Base-by-base conservation (phyloP, 2,113 vertebrate genomes). In the Perccottus glenii region DNA sequence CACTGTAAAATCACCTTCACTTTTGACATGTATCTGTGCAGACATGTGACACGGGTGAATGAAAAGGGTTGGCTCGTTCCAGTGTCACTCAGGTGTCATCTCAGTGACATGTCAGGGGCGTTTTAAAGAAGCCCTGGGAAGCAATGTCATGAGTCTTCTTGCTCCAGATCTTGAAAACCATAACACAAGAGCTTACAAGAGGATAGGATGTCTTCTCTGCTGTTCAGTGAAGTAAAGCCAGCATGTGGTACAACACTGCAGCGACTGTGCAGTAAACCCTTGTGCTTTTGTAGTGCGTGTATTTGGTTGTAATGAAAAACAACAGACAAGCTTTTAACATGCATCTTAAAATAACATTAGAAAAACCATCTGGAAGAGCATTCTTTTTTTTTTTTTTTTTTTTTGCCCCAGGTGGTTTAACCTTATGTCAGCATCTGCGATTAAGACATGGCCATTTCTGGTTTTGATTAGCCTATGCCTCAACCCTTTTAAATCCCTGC, bases 401-500 rank as follows among this genome's bases (percentile, higher is more conserved):
- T 27, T 27, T 27, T 56, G 71, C 61, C 60, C 19, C 50, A 14
- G 75, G 76, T 73, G 73, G 27, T 55, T 59, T 7, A 52, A 45
- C 55, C 58, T 80, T 46, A 57, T 16, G 14, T 47, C 67, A 58
- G 35, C 65, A 51, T 66, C 52, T 72, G 61, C 62, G 63, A 67
- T 83, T 67, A 75, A 62, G 50, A 50, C 75, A 40, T 42, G 45
- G 42, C 55, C 62, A 52, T 62, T 67, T 78, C 77, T 82, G 76
- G 32, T 70, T 85, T 70, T 67, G 44, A 85, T 82, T 82, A 75
- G 56, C 80, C 53, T 55, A 0, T 44, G 67, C 56, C 43, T 76
- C 63, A 69, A 53, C 65, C 64, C 16, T 11, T 40, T 56, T 12
- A 50, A 46, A 64, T 32, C 51, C 61, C 47, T 66, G 66, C 60